phyloP scores from a whole-genome alignment of 2,113 vertebrate genomes.

The Syngnathus floridae region DNA sequence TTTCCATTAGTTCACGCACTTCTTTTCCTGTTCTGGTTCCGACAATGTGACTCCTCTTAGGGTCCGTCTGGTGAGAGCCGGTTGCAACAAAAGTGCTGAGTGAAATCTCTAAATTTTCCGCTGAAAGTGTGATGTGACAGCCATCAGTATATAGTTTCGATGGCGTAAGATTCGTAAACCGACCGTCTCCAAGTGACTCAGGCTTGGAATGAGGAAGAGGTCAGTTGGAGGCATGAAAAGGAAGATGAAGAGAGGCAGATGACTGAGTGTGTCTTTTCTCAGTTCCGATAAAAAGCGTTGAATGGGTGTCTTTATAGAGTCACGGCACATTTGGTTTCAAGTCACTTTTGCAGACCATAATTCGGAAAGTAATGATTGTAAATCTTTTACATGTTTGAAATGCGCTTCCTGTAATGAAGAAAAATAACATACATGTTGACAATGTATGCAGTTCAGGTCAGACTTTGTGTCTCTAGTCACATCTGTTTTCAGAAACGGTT shows the following conservation, averaged over 20 bases:
- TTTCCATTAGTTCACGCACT: slow-evolving; percentile 54
- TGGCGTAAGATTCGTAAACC: slow-evolving; percentile 54
- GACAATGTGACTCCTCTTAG: slow-evolving; percentile 37
- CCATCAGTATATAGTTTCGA: slow-evolving; percentile 47
- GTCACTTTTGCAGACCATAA: neutral
- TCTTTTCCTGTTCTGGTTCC: slow-evolving; percentile 37
- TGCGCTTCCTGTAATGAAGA: neutral
- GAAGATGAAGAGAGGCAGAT: slow-evolving; percentile 25
- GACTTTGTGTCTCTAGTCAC: slow-evolving; percentile 4
- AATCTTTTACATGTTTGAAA: neutral
- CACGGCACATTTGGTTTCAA: neutral
- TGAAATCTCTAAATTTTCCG: slow-evolving; percentile 48
- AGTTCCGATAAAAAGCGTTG: slow-evolving; percentile 35
- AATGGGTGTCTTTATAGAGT: neutral
- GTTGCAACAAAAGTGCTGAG: slow-evolving; percentile 35
- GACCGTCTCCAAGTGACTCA: slow-evolving; percentile 54
- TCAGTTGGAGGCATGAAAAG: slow-evolving; percentile 38
- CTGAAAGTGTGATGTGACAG: slow-evolving; percentile 47
- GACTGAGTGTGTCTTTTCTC: slow-evolving; percentile 25
- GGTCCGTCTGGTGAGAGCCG: slow-evolving; percentile 25
- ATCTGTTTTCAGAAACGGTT: slow-evolving; percentile 10
- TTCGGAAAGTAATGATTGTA: neutral
- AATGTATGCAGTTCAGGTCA: neutral
- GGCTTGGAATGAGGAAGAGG: slow-evolving; percentile 61
- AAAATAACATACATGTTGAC: neutral